Percentiles rank a stretch among this genome's conserved stretches.
phyloP scores from a whole-genome alignment of 2,888 invertebrate genomes.

The Agrotis exclamationis region DNA sequence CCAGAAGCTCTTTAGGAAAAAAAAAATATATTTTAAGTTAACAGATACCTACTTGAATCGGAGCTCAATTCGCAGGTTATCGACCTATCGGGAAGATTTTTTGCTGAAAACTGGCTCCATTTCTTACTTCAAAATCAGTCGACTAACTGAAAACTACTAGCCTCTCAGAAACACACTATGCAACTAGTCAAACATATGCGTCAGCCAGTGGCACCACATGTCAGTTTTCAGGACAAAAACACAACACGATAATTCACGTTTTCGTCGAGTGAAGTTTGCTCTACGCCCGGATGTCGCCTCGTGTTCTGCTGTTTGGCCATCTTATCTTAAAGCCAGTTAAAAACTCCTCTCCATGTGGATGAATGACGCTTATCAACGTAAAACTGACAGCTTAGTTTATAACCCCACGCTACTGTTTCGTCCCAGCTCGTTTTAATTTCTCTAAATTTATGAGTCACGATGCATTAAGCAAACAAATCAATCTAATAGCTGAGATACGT shows the following conservation, averaged over 20 bases:
- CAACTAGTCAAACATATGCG: slow-evolving; percentile 68
- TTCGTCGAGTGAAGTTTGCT: slow-evolving; percentile 73
- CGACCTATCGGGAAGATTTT: slow-evolving; percentile 22
- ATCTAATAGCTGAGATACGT: slow-evolving; percentile 48
- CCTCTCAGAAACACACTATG: slow-evolving; percentile 47
- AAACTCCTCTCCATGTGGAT: slow-evolving; percentile 68
- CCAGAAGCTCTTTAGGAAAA: neutral
- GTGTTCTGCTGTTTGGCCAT: slow-evolving; percentile 73
- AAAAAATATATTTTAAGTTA: slow-evolving; percentile 13
- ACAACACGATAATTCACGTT: slow-evolving; percentile 64
- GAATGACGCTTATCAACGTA: slow-evolving; percentile 84
- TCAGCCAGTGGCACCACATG: slow-evolving; percentile 73
- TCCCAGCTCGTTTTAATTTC: slow-evolving; percentile 63
- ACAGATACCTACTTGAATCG: neutral
- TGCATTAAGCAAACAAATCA: slow-evolving; percentile 60
- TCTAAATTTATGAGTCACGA: slow-evolving; percentile 62
- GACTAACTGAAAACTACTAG: slow-evolving; percentile 34
- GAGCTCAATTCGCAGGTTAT: neutral
- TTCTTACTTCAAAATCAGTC: slow-evolving; percentile 27
- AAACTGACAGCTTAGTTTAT: slow-evolving; percentile 80
- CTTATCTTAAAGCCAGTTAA: slow-evolving; percentile 80
- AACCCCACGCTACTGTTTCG: slow-evolving; percentile 80
- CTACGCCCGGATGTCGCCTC: slow-evolving; percentile 83
- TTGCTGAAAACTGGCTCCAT: slow-evolving; percentile 22
- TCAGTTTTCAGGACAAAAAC: slow-evolving; percentile 68